Evolutionary conservation across 2,888 invertebrate genomes (phyloP), one percentile per base, ranked within the genome.

Genomic region (Morpho deidamia): DNA sequence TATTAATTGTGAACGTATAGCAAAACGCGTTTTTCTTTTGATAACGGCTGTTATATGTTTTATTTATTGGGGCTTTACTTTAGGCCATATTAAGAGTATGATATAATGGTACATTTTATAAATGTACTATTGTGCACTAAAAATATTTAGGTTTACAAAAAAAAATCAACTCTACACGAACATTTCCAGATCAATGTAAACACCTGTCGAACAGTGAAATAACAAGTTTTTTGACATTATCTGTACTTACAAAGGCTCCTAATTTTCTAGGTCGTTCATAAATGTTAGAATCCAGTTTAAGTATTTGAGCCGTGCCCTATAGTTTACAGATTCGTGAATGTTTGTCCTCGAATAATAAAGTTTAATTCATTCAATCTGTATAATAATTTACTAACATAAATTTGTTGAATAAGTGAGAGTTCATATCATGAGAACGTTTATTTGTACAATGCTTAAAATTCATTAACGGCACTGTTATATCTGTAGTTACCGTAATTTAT

Each of bases 71-170:
- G 62, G 60, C 55, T 65, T 33, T 55, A 62, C 64, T 63, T 61
- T 59, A 58, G 63, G 56, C 67, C 69, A 69, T 74, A 72, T 69
- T 61, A 60, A 70, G 65, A 64, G 59, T 60, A 61, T 66, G 65
- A 68, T 72, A 69, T 65, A 65, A 63, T 60, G 58, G 53, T 62
- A 55, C 59, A 58, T 63, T 63, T 70, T 67, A 65, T 62, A 60
- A 55, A 57, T 32, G 39, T 66, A 51, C 73, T 68, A 80, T 83
- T 83, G 78, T 82, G 78, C 67, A 77, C 74, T 81, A 78, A 82
- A 83, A 83, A 78, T 82, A 77, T 75, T 57, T 67, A 61, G 71
- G 67, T 64, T 67, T 65, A 64, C 63, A 74, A 72, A 77, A 80
- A 80, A 74, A 66, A 55, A 60, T 56, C 60, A n/a, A 65, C 57